A percentile compares a stretch with the other conserved stretches of the same genome.
Evolutionary conservation across 2,888 invertebrate species (phyloP).

Genomic region (Conops quadrifasciatus): DNA sequence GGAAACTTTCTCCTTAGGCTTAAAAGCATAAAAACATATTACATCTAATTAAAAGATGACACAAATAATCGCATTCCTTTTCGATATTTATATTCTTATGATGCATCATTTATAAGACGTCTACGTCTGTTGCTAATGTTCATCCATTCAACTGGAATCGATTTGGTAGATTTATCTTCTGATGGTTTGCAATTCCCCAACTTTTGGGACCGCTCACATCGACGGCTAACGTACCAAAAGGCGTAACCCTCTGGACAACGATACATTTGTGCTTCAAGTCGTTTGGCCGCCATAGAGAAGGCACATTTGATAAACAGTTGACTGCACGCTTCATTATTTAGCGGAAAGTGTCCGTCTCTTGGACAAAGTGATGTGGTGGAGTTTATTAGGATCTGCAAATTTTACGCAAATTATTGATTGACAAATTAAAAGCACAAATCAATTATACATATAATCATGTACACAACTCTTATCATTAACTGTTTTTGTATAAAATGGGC

Average conservation of each 20-base stretch:
- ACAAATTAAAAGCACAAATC: not conserved
- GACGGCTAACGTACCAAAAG: slow-evolving; percentile 80
- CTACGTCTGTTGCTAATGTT: slow-evolving; percentile 62
- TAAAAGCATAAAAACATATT: too few relatives aligned
- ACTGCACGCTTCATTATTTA: slow-evolving; percentile 75
- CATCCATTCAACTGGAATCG: slow-evolving; percentile 62
- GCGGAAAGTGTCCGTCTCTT: slow-evolving; percentile 74
- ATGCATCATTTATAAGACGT: slow-evolving; percentile 45
- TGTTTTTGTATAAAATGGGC: too few relatives aligned
- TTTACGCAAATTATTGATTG: not conserved
- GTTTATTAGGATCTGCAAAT: slow-evolving; percentile 71
- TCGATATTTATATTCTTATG: too few relatives aligned
- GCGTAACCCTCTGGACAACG: slow-evolving; percentile 80
- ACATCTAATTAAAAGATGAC: too few relatives aligned
- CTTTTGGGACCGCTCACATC: slow-evolving; percentile 74
- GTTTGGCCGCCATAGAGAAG: slow-evolving; percentile 65
- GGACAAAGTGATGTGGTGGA: slow-evolving; percentile 71
- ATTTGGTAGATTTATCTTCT: slow-evolving; percentile 48
- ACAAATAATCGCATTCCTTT: too few relatives aligned
- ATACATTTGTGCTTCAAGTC: slow-evolving; percentile 75
- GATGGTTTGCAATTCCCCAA: slow-evolving; percentile 69
- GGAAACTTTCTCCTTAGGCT: too few relatives aligned
- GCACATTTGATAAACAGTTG: slow-evolving; percentile 78
- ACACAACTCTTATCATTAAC: not conserved
- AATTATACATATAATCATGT: not conserved